phyloP scores from a whole-genome alignment of 2,113 vertebrate species.

The Sterna hirundo region DNA sequence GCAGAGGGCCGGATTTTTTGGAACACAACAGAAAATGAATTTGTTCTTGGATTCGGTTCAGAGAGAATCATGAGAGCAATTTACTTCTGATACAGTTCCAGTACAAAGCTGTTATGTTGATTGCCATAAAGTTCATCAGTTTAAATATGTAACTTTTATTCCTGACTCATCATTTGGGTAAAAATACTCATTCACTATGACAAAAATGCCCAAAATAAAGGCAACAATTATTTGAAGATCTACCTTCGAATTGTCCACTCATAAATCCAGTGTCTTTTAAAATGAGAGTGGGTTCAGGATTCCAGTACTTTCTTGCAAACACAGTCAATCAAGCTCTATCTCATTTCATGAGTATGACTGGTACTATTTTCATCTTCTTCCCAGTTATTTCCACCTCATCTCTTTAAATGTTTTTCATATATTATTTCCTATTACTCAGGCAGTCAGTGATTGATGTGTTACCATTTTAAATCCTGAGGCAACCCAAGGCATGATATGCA shows the following conservation, averaged over 20 bases:
- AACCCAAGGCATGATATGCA: neutral
- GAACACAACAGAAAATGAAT: constrained; percentile 17
- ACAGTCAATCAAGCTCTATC: neutral
- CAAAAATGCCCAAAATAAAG: neutral
- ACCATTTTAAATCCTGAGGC: neutral
- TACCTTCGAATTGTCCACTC: neutral
- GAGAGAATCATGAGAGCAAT: constrained; percentile 18
- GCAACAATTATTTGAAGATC: neutral
- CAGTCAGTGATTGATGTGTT: neutral
- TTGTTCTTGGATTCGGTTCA: constrained; percentile 51
- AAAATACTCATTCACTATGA: neutral
- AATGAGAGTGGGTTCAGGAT: neutral
- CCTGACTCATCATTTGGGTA: neutral
- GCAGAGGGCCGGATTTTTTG: neutral
- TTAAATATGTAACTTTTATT: constrained; percentile 36
- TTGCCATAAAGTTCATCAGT: constrained; percentile 14
- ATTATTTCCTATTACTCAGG: neutral
- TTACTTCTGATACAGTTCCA: constrained; percentile 41
- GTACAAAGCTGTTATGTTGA: constrained; percentile 33
- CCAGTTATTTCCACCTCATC: neutral
- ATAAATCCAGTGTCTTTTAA: neutral
- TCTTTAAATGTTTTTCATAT: neutral
- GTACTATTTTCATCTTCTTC: neutral
- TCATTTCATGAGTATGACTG: neutral
- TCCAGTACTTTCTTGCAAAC: neutral